Evolutionary conservation across 2,113 vertebrate genomes (phyloP).

Genomic region (Fregetta grallaria): DNA sequence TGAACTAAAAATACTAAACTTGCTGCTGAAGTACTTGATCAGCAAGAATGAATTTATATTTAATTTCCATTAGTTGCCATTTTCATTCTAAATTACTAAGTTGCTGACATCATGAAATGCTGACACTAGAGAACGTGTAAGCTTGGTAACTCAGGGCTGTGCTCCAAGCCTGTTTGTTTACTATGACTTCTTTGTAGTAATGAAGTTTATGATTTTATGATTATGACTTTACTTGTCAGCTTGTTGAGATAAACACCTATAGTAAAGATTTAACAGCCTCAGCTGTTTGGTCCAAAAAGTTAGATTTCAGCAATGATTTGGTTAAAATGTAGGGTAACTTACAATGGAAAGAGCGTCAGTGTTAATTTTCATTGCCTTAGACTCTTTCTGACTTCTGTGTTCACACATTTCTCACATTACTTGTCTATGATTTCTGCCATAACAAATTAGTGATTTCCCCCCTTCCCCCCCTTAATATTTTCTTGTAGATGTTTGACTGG

Average conservation of each 20-base stretch:
- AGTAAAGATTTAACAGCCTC: not conserved
- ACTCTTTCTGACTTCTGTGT: not conserved
- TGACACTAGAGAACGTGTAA: not conserved
- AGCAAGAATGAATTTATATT: not conserved
- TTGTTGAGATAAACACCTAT: not conserved
- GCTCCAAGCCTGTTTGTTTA: conserved; percentile 20
- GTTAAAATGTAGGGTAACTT: not conserved
- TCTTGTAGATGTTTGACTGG: conserved; percentile 96
- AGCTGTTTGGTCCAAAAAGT: not conserved
- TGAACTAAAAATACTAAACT: not conserved
- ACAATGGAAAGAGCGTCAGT: not conserved
- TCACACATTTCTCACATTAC: not conserved
- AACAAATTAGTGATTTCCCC: not conserved
- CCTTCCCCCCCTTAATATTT: not conserved
- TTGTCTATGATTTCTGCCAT: not conserved
- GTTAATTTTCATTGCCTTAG: not conserved
- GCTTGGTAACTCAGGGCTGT: not conserved
- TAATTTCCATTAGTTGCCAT: not conserved
- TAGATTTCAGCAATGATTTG: not conserved
- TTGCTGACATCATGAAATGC: not conserved
- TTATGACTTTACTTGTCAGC: not conserved
- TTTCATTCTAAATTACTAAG: conserved; percentile 26
- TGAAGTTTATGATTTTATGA: not conserved
- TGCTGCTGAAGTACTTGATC: conserved; percentile 5
- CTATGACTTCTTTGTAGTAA: not conserved